phyloP scores from a whole-genome alignment of 2,888 invertebrate genomes.

The Cephonodes hylas region DNA sequence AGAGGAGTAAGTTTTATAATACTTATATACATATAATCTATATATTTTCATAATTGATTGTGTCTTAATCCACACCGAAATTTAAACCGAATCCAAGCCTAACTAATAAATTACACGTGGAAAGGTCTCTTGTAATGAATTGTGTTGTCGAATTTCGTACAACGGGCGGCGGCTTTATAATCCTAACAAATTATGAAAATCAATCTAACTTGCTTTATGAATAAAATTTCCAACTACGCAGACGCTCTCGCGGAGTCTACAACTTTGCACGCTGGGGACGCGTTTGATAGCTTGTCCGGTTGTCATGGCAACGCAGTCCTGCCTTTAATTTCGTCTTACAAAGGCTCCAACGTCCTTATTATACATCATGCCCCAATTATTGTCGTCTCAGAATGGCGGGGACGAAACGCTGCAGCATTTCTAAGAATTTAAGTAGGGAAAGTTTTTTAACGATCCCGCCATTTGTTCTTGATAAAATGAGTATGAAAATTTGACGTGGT shows the following conservation, averaged over 20 bases:
- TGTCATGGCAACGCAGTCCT: conserved; percentile 40
- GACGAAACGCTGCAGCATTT: conserved; percentile 27
- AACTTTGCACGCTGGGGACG: conserved; percentile 11
- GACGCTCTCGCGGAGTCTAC: conserved; percentile 8
- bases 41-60: too few relatives aligned
- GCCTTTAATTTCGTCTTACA: conserved; percentile 58
- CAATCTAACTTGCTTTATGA: conserved; percentile 16
- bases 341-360: conserved; percentile 46
- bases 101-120: not conserved
- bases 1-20: not conserved
- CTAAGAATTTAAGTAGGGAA: conserved; percentile 11
- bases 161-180: conserved; percentile 6
- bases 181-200: conserved; percentile 14
- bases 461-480: conserved; percentile 17
- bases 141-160: not conserved
- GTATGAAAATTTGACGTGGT: conserved; percentile 21
- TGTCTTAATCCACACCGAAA: too few relatives aligned
- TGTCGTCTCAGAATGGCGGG: conserved; percentile 44
- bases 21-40: too few relatives aligned
- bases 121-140: not conserved
- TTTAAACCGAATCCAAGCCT: too few relatives aligned
- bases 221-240: conserved; percentile 15
- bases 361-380: conserved; percentile 63
- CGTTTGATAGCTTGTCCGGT: conserved; percentile 32
- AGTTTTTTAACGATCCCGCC: conserved; percentile 16